A percentile compares a stretch with the other conserved stretches of the same genome.
Evolutionary conservation across 2,888 invertebrate genomes (phyloP).

Genomic region (Petrolisthes manimaculis): DNA sequence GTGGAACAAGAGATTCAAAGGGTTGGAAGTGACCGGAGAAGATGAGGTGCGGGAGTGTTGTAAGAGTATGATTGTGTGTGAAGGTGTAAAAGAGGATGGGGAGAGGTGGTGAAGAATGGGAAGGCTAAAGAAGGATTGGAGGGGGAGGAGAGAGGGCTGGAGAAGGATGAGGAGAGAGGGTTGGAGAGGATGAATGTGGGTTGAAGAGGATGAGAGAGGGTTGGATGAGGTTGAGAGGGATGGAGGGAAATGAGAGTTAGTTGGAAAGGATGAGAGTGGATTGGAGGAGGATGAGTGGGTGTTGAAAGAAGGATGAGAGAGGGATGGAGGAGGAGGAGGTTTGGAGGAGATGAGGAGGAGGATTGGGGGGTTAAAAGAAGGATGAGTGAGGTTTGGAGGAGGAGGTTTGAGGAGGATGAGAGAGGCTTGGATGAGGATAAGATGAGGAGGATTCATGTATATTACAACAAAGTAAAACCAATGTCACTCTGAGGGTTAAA

Average conservation of each 20-base stretch:
- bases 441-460: too few species aligned
- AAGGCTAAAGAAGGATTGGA: not conserved
- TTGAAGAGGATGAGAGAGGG: not conserved
- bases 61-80: not conserved
- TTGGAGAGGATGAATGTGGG: not conserved
- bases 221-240: not conserved
- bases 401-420: too few species aligned
- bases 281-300: not conserved
- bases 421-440: too few species aligned
- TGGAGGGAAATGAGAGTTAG: not conserved
- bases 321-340: not conserved
- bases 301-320: not conserved
- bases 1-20: too few species aligned
- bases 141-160: not conserved
- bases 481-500: too few species aligned
- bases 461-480: too few species aligned
- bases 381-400: too few species aligned
- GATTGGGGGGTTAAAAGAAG: too few species aligned
- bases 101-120: not conserved
- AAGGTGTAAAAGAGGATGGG: not conserved
- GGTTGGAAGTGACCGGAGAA: too few species aligned
- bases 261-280: too few species aligned
- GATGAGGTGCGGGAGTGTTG: not conserved
- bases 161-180: conserved; percentile 16
- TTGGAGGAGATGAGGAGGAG: not conserved